Evolutionary conservation across 2,113 vertebrate genomes (phyloP), one percentile per base, ranked within the genome.

Genomic region (Shinisaurus crocodilurus): DNA sequence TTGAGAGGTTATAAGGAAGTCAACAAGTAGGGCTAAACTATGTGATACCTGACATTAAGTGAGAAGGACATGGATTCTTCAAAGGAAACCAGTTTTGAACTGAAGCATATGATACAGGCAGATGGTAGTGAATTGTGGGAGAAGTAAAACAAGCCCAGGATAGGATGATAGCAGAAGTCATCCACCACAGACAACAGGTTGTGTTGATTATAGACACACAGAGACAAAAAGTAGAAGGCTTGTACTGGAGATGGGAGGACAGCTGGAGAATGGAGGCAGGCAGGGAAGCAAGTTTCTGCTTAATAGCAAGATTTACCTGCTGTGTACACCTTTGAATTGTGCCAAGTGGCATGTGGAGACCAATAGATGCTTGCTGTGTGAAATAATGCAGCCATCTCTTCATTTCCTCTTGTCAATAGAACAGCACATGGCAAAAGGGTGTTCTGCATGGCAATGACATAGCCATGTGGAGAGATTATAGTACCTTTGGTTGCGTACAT

Each of bases 291-390:
- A 50, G 72, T 89, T 89, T 76, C 40, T 89, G 7, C 82, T 60
- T 89, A 89, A 67, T 67, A n/a, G 88, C 40, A 48, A 85, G 32
- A 40, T 77, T 76, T 72, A 65, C 82, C 82, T 89, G 54, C 88
- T 89, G 54, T 45, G 37, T 25, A 50, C 54, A 75, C 12, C 40
- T 45, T 63, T 82, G 82, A 50, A 67, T 76, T 37, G 20, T 89
- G 82, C 81, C 82, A 89, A 50, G 72, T 40, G 69, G 57, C 69
- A 76, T 27, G 20, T 25, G 57, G 88, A 83, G 37, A 75, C 5
- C 57, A 45, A 12, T n/a, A 76, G 57, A 85, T 8, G 16, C 74
- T 65, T 37, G 43, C 82, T 37, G 3, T 48, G 27, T 27, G n/a
- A 76, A 84, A 65, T 18, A 84, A 65, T 18, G 37, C 60, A 37